Conservation (phyloP, 2,113 vertebrate genomes). For the Hippotragus niger region DNA sequence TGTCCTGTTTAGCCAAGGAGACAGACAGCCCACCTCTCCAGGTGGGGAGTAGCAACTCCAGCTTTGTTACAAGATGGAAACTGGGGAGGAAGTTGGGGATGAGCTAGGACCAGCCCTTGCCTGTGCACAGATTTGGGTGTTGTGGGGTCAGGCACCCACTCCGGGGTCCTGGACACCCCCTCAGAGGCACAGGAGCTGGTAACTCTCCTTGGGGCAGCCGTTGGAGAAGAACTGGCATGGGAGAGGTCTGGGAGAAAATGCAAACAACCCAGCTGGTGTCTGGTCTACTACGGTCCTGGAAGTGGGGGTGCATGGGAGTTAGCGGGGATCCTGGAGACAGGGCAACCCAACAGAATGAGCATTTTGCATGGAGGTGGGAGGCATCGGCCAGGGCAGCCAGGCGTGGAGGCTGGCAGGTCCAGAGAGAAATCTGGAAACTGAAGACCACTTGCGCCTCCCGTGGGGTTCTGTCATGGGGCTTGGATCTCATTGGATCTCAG, state of each 20-base stretch:
- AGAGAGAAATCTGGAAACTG: background rate
- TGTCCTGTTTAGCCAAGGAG: rapidly evolving
- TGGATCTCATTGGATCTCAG: background rate
- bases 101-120: background rate
- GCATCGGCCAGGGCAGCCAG: background rate
- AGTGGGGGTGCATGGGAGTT: too few species aligned
- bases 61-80: background rate
- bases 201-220: background rate
- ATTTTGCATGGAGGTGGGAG: rapidly evolving
- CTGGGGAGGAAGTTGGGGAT: rapidly evolving
- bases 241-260: background rate
- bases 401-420: too few species aligned
- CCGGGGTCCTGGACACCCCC: background rate
- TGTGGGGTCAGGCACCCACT: background rate
- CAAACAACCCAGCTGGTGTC: background rate
- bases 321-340: background rate
- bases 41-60: rapidly evolving
- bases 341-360: rapidly evolving
- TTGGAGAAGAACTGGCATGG: background rate
- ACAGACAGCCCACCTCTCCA: rapidly evolving
- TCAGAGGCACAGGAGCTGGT: background rate
- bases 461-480: rapidly evolving
- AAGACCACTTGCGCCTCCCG: background rate
- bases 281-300: too few species aligned
- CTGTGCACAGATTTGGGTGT: too few species aligned